Conservation (phyloP, 2,888 invertebrate species). For the Heliothis peltigera region DNA sequence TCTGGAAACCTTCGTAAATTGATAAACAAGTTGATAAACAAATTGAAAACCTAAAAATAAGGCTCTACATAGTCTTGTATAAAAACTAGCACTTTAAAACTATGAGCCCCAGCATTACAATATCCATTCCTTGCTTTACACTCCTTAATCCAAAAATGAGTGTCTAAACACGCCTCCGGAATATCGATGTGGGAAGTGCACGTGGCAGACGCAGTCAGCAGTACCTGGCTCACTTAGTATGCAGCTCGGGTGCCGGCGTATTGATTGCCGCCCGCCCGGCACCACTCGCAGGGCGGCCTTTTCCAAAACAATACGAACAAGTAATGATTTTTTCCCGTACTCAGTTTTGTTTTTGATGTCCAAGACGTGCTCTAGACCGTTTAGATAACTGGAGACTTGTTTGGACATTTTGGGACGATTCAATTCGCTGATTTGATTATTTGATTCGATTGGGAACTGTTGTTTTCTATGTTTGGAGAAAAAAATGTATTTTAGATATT, state of each 20-base stretch:
- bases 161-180: conserved; percentile 53
- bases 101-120: not conserved
- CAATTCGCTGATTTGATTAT: conserved; percentile 39
- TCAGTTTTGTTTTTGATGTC: conserved; percentile 65
- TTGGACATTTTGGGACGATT: conserved; percentile 43
- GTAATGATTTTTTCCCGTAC: conserved; percentile 65
- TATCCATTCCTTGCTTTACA: conserved; percentile 31
- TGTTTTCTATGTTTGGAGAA: not conserved
- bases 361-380: conserved; percentile 58
- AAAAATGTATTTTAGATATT: too few species aligned
- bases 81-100: not conserved
- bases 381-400: conserved; percentile 44
- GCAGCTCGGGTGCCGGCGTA: conserved; percentile 91
- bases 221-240: conserved; percentile 88
- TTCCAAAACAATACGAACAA: conserved; percentile 85
- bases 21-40: not conserved
- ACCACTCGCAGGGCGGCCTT: conserved; percentile 78
- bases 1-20: conserved; percentile 5
- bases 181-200: conserved; percentile 64
- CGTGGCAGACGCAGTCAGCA: conserved; percentile 66
- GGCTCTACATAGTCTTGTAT: not conserved
- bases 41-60: not conserved
- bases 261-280: conserved; percentile 89
- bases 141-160: conserved; percentile 62
- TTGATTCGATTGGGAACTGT: conserved; percentile 10